A percentile compares a stretch with the other conserved stretches of the same genome.
Conservation (phyloP, 2,797 vertebrate species). For the Argyrosomus regius region DNA sequence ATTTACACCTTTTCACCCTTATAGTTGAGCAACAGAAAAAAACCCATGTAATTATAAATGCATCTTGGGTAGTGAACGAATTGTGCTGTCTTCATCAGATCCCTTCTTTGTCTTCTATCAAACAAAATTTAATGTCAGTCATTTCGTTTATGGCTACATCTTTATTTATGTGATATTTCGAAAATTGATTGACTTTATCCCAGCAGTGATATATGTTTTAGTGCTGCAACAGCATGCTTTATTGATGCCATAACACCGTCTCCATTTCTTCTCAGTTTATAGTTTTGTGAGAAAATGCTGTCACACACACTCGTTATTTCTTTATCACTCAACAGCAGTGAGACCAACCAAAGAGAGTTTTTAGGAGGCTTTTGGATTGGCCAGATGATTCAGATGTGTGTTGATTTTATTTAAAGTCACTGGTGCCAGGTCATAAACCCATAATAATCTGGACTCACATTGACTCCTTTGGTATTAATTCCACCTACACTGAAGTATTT, state of each 20-base stretch:
- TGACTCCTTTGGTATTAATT: constrained; percentile 9
- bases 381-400: constrained; percentile 56
- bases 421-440: constrained; percentile 33
- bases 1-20: background rate
- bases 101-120: constrained; percentile 64
- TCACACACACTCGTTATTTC: constrained; percentile 57
- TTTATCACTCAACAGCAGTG: constrained; percentile 48
- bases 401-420: constrained; percentile 46
- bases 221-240: constrained; percentile 76
- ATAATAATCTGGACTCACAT: constrained; percentile 20
- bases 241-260: constrained; percentile 77
- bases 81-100: constrained; percentile 70
- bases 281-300: constrained; percentile 71
- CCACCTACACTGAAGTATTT: background rate
- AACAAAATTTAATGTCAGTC: constrained; percentile 71
- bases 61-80: constrained; percentile 36
- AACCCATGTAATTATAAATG: constrained; percentile 40
- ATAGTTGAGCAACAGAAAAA: constrained; percentile 1
- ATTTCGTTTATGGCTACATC: constrained; percentile 76
- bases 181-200: constrained; percentile 75
- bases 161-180: constrained; percentile 80
- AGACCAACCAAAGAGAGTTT: constrained; percentile 42
- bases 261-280: constrained; percentile 75
- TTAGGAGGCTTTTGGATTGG: constrained; percentile 39
- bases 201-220: constrained; percentile 77